A percentile compares a stretch with the other conserved stretches of the same genome.
These are phyloP conservation scores for Ammodytes marinus DNA, from an alignment of 2,113 vertebrate genomes.

Conservation along the genomic window DNA sequence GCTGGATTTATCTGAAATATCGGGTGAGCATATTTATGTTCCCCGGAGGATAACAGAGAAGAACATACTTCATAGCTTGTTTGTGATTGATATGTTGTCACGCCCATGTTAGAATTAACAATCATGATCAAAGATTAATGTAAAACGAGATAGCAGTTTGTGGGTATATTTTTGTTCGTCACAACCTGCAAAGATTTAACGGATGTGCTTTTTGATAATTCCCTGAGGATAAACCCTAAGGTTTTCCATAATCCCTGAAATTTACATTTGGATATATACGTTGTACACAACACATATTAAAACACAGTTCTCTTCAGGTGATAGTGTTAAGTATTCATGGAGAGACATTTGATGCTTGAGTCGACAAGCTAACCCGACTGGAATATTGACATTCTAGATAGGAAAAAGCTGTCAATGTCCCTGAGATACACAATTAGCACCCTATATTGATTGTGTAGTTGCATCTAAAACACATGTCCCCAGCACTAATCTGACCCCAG, in stretches of 20 bases:
- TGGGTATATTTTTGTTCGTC: too few species aligned
- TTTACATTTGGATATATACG: not conserved
- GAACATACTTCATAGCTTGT: not conserved
- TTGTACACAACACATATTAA: too few species aligned
- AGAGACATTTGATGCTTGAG: not conserved
- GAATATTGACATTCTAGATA: constrained; percentile 39
- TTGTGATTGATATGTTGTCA: not conserved
- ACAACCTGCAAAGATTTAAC: too few species aligned
- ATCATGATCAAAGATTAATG: too few species aligned
- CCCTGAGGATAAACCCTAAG: not conserved
- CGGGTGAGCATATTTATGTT: not conserved
- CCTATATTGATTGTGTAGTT: constrained; percentile 60
- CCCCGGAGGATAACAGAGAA: not conserved
- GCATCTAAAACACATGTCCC: constrained; percentile 47
- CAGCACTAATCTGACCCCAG: constrained; percentile 41
- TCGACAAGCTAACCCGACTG: constrained; percentile 17
- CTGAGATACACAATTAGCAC: constrained; percentile 54
- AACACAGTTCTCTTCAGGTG: not conserved
- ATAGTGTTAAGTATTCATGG: not conserved
- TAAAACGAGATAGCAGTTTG: too few species aligned
- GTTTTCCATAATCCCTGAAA: not conserved
- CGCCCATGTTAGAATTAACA: too few species aligned
- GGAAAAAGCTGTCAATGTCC: constrained; percentile 29
- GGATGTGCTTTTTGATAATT: not conserved
- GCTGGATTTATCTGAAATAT: not conserved